Base-by-base conservation (phyloP, 2,797 vertebrate genomes). In the Falco columbarius region DNA sequence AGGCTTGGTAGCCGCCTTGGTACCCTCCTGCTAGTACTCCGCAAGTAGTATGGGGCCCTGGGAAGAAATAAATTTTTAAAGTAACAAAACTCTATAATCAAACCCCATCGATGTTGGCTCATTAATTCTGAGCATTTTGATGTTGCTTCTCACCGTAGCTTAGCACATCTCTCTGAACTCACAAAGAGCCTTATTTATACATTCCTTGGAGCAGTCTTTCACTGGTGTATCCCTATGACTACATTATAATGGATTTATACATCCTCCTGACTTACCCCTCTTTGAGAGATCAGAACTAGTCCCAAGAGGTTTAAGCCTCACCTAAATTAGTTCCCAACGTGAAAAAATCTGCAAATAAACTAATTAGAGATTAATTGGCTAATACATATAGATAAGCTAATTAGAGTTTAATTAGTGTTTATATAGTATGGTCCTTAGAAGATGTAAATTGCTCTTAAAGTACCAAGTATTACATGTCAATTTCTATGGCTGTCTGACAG, bases 351-450 rank as follows among this genome's bases (percentile, higher is more conserved):
- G 90, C 91, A 97, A 96, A 95, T 80, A 95, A 97, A 95, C 90
- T 95, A 95, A 96, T 96, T 94, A 89, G 94, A 84, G 90, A 97
- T 93, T 95, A 97, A 94, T 87, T 95, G 90, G 61, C 89, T 94
- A 97, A 96, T 97, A 96, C 94, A 95, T 94, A 93, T 95, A 95
- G 89, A 94, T 95, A 95, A 95, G 87, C 94, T 95, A 95, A 89
- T 96, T 89, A 97, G 77, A 76, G 56, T 94, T 94, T 96, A 96
- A 95, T 95, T 95, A 91, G 77, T 93, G 89, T 95, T 95, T 94
- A 89, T 87, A 89, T 72, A 92, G 83, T 17, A 67, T 71, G 72
- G 74, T 95, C 81, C 83, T 95, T 91, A 85, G 86, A 97, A 97
- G 83, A 95, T 83, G 52, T 61, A 97, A 95, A 89, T 94, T 92